Base-by-base conservation (phyloP, 2,113 vertebrate genomes). In the Castor canadensis region DNA sequence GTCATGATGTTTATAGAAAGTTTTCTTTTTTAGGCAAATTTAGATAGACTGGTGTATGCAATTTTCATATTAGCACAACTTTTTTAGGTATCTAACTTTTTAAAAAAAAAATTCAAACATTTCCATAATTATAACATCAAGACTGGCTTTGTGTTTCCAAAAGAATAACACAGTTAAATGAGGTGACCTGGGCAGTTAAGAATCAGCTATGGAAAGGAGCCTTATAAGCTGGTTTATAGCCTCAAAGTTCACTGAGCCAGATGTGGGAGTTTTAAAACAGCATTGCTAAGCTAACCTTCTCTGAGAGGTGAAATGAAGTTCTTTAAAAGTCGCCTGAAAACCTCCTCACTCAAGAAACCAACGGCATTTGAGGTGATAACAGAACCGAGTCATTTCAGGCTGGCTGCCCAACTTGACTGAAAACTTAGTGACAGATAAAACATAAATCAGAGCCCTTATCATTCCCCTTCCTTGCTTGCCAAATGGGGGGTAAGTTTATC, bases 381-480 rank as follows among this genome's bases (percentile, higher is more conserved):
- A 98, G 97, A 97, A 81, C 67, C 40, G 1, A 87, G 95, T 98
- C 95, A 76, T 97, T 98, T 98, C 96, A 97, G 97, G 97, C 98
- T 98, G 97, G 77, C 98, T 98, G 98, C 98, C 97, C 95, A 88
- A 92, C 97, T 98, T 98, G 98, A 98, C 98, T 98, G 98, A 98
- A 98, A 98, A 98, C 96, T 94, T 98, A 98, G 97, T 98, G 98
- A 98, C 98, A 98, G 98, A 98, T 98, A 98, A 99, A 98, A 97
- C 98, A 98, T 98, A 98, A 98, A 99, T 99, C 98, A 98, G 98
- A 97, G 97, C 94, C 95, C 98, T 98, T 98, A 99, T 99, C 98
- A 26, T 95, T 87, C 97, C 58, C 24, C 97, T 98, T 98, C 98
- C 98, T 98, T 98, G 98, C 98, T 98, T 98, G 98, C 98, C 98